Evolutionary conservation across 2,113 vertebrate genomes (phyloP).

Genomic region (Poeciliopsis turrubarensis): DNA sequence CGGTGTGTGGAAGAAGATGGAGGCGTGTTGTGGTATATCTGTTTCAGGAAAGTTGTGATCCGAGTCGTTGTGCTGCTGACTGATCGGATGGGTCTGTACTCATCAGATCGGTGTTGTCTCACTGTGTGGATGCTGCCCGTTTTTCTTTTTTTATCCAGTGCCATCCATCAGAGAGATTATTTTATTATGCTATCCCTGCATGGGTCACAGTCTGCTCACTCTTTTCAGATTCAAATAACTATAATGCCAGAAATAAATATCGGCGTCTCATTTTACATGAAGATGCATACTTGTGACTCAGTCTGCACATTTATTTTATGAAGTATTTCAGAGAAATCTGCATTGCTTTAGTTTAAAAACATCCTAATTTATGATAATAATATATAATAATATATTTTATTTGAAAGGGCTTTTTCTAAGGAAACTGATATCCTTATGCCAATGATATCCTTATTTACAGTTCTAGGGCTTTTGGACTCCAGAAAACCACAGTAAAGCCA

Average conservation of each 20-base stretch:
- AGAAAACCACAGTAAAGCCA: neutral
- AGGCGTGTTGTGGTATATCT: neutral
- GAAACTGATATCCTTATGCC: too few species aligned
- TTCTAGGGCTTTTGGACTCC: neutral
- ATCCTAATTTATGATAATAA: neutral
- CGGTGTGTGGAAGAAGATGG: neutral
- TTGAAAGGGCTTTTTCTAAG: too few species aligned
- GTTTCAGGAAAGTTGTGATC: neutral
- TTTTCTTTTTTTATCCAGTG: neutral
- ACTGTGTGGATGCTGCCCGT: neutral
- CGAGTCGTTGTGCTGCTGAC: neutral
- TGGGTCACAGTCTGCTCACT: neutral
- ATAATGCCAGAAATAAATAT: neutral
- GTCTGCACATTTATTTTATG: neutral
- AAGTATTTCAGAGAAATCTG: neutral
- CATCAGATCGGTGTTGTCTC: neutral
- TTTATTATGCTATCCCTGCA: too few species aligned
- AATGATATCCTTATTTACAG: too few species aligned
- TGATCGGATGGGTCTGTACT: neutral
- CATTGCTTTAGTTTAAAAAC: neutral
- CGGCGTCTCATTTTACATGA: neutral
- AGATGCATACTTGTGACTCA: neutral
- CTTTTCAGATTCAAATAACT: neutral
- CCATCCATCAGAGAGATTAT: neutral
- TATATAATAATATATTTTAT: too few species aligned